Base-by-base conservation (phyloP, 2,113 vertebrate genomes). In the Pithys albifrons region DNA sequence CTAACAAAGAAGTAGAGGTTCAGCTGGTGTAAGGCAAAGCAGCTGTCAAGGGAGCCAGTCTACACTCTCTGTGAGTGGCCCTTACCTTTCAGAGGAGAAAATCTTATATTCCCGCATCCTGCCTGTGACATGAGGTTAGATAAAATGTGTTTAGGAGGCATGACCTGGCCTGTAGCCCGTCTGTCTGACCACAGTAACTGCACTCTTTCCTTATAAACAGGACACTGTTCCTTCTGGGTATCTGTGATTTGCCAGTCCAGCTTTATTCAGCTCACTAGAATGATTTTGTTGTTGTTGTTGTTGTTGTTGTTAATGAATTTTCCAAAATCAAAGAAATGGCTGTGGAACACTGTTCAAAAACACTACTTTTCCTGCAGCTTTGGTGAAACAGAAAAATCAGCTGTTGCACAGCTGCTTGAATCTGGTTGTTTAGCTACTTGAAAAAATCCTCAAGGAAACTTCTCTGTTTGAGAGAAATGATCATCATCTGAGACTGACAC, bases 81-180 rank as follows among this genome's bases (percentile, higher is more conserved):
- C 59, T 90, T 58, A 88, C 78, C 93, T 94, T 93, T 35, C 75
- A 91, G 48, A 83, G 90, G 39, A 85, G 78, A 89, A 94, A 90
- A 83, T 70, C 67, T 70, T 83, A 70, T 28, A 62, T 89, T 94
- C 20, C 62, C 85, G 91, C 78, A 93, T 89, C 94, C 93, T 96
- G 95, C 71, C 88, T 88, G 64, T 83, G 85, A 48, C 85, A 73
- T 48, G 64, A 80, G 72, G 75, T 73, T 90, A 90, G 85, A 90
- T 88, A 95, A 95, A 96, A 93, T 93, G 93, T 80, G 51, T 72
- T 91, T 89, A 77, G 92, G 88, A 96, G 90, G 78, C 89, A 91
- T 67, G 93, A 91, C 35, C 91, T 97, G 94, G 95, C 91, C 78
- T 54, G 39, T 29, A 81, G 93, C 87, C 95, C 55, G 0, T 37